Evolutionary conservation across 2,113 vertebrate genomes (phyloP).

Genomic region (Carassius auratus): DNA sequence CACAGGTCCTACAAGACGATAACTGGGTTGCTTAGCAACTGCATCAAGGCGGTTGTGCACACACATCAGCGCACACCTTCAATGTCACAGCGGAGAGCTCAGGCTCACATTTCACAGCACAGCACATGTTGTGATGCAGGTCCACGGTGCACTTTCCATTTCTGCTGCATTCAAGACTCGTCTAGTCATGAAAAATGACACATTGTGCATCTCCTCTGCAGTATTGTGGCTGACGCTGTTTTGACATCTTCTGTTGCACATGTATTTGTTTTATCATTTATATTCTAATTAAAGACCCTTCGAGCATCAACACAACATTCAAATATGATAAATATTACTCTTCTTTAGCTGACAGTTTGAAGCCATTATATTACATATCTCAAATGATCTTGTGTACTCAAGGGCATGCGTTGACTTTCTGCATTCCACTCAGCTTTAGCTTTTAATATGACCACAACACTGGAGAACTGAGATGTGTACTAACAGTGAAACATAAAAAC

Average conservation of each 20-base stretch:
- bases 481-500: slow-evolving; percentile 11
- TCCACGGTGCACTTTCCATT: background rate
- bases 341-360: too few species aligned
- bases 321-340: background rate
- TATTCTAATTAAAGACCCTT: background rate
- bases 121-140: background rate
- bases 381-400: background rate
- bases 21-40: slow-evolving; percentile 75
- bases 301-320: background rate
- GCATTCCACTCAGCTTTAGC: background rate
- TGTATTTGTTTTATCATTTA: background rate
- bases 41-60: slow-evolving; percentile 56
- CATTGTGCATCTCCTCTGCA: background rate
- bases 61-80: slow-evolving; percentile 25
- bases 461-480: slow-evolving; percentile 14
- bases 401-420: background rate
- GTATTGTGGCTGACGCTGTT: background rate
- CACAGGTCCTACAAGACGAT: slow-evolving; percentile 27
- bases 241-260: background rate
- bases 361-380: background rate
- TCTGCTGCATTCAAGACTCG: slow-evolving; percentile 9
- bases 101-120: slow-evolving; percentile 20
- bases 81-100: background rate
- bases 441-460: background rate
- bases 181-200: background rate